Evolutionary conservation across 2,113 vertebrate genomes (phyloP).

Genomic region (Octodon degus): DNA sequence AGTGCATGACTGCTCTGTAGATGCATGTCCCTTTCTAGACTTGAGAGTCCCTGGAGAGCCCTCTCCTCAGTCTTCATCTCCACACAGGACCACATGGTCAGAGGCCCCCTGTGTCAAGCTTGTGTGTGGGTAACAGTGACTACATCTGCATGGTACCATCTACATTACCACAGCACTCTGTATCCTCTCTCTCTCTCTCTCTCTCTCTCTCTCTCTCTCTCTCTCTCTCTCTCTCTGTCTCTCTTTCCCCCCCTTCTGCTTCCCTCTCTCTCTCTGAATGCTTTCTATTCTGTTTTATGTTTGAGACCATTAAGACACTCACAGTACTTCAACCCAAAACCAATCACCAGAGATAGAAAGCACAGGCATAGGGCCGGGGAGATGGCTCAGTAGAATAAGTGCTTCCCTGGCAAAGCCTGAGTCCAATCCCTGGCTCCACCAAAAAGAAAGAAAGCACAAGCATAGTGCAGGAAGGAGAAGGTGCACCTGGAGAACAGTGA

Average conservation of each 20-base stretch:
- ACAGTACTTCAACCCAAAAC: neutral
- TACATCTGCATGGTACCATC: neutral
- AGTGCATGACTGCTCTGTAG: neutral
- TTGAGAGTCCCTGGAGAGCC: neutral
- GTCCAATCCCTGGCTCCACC: too few species aligned
- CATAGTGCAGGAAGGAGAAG: too few species aligned
- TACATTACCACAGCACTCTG: neutral
- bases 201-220: neutral
- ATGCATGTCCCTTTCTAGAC: neutral
- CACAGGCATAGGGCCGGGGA: too few species aligned
- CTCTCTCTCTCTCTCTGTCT: neutral
- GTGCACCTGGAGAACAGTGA: rapidly evolving
- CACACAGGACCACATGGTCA: neutral
- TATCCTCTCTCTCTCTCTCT: neutral
- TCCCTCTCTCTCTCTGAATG: too few species aligned
- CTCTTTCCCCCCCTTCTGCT: neutral
- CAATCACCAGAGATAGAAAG: neutral
- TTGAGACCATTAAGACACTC: neutral
- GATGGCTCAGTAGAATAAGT: too few species aligned
- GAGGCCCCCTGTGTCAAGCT: neutral
- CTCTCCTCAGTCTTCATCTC: neutral
- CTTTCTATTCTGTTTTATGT: too few species aligned
- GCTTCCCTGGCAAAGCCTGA: too few species aligned
- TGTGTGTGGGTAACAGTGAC: neutral
- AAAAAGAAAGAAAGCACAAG: too few species aligned